These are phyloP conservation scores for Sclerurus mexicanus DNA, from an alignment of 2,113 vertebrate genomes.

Conservation along the genomic window DNA sequence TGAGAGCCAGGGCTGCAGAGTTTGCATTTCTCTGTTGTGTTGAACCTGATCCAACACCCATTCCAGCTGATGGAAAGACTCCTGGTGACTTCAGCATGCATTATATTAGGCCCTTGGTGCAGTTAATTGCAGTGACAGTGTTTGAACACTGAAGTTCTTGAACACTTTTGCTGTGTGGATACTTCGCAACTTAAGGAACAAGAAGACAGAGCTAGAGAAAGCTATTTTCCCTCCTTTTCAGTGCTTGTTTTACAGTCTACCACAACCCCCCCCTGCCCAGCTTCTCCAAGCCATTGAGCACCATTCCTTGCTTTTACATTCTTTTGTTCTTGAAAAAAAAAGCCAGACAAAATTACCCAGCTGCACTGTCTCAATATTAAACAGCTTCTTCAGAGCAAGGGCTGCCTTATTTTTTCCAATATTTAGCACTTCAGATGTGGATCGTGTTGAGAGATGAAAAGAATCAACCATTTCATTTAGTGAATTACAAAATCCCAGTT, in stretches of 20 bases:
- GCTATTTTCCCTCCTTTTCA: background rate
- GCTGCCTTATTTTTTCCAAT: background rate
- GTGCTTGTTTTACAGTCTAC: background rate
- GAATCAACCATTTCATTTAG: background rate
- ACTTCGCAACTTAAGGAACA: background rate
- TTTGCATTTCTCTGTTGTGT: background rate
- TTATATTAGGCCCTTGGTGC: background rate
- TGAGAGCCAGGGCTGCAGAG: background rate
- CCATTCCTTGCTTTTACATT: background rate
- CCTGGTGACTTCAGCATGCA: background rate
- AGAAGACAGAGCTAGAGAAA: background rate
- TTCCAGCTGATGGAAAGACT: background rate
- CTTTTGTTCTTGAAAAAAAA: background rate
- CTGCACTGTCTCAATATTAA: background rate
- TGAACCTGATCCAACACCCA: background rate
- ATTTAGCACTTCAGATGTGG: background rate
- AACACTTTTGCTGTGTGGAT: background rate
- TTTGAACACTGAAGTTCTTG: background rate
- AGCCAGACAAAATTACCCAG: background rate
- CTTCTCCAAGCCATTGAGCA: background rate
- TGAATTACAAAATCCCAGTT: background rate
- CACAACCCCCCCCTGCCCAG: background rate
- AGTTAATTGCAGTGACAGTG: background rate
- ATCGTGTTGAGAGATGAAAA: background rate
- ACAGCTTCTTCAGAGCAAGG: background rate